Conservation (phyloP, 2,797 vertebrate species). For the Echiichthys vipera region DNA sequence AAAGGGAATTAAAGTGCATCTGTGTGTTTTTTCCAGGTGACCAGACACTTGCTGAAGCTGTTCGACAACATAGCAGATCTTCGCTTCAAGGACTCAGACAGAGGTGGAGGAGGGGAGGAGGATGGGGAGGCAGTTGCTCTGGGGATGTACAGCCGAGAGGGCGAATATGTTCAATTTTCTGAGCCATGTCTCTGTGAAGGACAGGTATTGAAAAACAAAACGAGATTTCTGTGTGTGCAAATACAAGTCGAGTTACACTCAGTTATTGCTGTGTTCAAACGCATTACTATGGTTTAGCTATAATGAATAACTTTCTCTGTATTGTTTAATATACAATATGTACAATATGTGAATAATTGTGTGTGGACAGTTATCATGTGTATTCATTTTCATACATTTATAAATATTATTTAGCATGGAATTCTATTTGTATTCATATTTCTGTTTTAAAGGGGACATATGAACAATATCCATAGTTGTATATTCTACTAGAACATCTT, state of each 20-base stretch:
- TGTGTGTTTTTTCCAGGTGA: constrained; percentile 79
- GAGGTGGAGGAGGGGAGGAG: constrained; percentile 47
- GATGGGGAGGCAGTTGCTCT: constrained; percentile 59
- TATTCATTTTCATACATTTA: neutral
- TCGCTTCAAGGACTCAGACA: constrained; percentile 78
- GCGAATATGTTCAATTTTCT: constrained; percentile 84
- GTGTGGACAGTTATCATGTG: neutral
- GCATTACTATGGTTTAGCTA: neutral
- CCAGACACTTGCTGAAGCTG: constrained; percentile 86
- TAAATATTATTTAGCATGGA: neutral
- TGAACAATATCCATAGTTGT: too few species aligned
- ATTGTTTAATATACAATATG: neutral
- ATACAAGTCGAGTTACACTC: neutral
- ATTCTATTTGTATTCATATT: neutral
- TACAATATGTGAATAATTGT: neutral
- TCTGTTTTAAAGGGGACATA: too few species aligned
- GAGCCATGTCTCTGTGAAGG: constrained; percentile 81
- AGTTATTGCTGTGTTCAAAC: neutral
- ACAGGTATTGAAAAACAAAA: constrained; percentile 65
- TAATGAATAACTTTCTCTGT: neutral
- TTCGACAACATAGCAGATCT: constrained; percentile 87
- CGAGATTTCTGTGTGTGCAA: neutral
- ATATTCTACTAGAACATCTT: too few species aligned
- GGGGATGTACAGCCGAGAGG: constrained; percentile 87
- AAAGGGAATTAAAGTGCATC: neutral